Base-by-base conservation (phyloP, 1,140 invertebrate species). In the Leptinotarsa lineolata region DNA sequence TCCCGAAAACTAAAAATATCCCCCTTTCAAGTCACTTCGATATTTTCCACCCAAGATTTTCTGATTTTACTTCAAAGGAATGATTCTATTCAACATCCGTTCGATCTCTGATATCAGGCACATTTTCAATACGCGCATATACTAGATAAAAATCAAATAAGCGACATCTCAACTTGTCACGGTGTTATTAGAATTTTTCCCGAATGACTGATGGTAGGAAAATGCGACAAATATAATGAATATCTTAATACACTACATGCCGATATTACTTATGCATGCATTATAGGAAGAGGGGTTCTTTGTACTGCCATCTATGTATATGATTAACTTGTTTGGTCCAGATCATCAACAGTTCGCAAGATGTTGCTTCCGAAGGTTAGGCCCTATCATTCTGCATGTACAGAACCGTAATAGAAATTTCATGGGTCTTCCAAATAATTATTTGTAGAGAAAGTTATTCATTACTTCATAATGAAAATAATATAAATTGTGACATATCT, bases 311-410 rank as follows among this genome's bases (percentile, higher is more conserved):
- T 78, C 71, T 74, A 80, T 80, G 79, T 74, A 80, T 80, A 78
- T 75, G 79, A 80, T 80, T 80, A 80, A 75, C 70, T 77, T 72
- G 72, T 76, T 72, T 74, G 67, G 71, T 68, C 73, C 71, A 66
- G 77, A 76, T 73, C 73, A 76, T 70, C 74, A 69, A 39, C 70
- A 63, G 74, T 65, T 71, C 59, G 59, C 68, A 46, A 72, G 68
- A 67, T 54, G 65, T 71, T 68, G 30, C 18, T 13, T 15, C 15
- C 30, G 30, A 46, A 68, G 18, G 20, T 68, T 13, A 72, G 73
- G 65, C 72, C 24, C 63, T 30, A 39, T 45, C 72, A 73, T 65
- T 72, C 30, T 39, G 68, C 60, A 76, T 70, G 71, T 72, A 70
- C 67, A 69, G 72, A 66, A 20, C 44, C 70, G 66, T 63, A 59